Conservation (phyloP, 2,797 vertebrate species). For the Squalus acanthias region DNA sequence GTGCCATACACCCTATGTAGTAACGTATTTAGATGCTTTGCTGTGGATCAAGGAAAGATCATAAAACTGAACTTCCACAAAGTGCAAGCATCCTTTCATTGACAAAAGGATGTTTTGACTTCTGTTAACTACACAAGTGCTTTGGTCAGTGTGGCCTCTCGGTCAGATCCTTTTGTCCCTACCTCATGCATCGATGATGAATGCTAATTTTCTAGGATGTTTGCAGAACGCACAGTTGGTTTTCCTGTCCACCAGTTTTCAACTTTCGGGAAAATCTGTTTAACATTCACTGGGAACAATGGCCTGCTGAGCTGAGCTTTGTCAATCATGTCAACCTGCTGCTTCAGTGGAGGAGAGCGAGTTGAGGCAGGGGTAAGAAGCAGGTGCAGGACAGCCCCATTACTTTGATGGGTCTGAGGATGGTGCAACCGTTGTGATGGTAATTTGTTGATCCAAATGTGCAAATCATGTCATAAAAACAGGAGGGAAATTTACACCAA, state of each 20-base stretch:
- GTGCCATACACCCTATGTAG: too few relatives aligned
- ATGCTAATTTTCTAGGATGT: constrained; percentile 30
- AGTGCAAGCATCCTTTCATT: neutral
- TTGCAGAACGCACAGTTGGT: constrained; percentile 29
- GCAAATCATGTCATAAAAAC: neutral
- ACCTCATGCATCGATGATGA: neutral
- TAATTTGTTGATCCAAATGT: constrained; percentile 21
- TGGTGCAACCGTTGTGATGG: constrained; percentile 2
- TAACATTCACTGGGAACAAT: neutral
- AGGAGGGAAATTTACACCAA: constrained; percentile 13
- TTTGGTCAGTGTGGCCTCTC: constrained; percentile 24
- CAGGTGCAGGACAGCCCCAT: neutral
- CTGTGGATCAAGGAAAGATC: constrained; percentile 23
- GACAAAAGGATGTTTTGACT: neutral
- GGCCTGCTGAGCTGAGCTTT: constrained; percentile 16
- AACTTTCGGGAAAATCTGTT: neutral
- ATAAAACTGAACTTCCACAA: neutral
- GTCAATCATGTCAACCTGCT: neutral
- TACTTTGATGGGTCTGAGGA: neutral
- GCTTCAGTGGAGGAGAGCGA: neutral
- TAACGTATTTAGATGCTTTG: neutral
- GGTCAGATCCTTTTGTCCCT: neutral
- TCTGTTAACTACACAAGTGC: neutral
- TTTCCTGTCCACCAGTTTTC: constrained; percentile 30
- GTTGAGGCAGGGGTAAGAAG: neutral